Evolutionary conservation across 2,113 vertebrate species (phyloP), one percentile per base, ranked within the genome.

Genomic region (Prinia subflava): DNA sequence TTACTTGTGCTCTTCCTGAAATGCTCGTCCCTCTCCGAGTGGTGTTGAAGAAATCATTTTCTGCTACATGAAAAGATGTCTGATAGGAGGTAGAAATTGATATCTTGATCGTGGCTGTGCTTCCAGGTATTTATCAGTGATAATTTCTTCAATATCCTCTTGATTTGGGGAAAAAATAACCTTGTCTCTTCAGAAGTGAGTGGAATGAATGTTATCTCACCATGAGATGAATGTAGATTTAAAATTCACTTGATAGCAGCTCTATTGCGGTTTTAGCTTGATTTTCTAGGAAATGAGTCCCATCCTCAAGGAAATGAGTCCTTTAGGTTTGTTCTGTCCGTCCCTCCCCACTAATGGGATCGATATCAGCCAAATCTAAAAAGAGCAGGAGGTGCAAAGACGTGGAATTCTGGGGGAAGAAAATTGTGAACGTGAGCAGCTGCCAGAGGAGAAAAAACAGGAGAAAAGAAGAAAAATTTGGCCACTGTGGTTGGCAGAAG

Each of bases 81-180:
- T 85, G 90, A 77, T 95, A 83, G 75, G 55, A 83, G 78, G 55
- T 73, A 62, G 7, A 80, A 93, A 83, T 31, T 83, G 90, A 8
- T 93, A 81, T 89, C 78, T 80, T 30, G 79, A 86, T 93, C 12
- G 9, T 83, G 46, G 46, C 86, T 67, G 37, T 90, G 67, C 90
- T 92, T 90, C 74, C 60, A 47, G 79, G 60, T 86, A 28, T 89
- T 89, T 77, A 91, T 91, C 86, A 84, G 9, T 68, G 76, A 83
- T 96, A 56, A 91, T 81, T 88, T 80, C 88, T 94, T 92, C 94
- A 95, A 96, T 95, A 96, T 91, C 90, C 93, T 92, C 86, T 94
- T 94, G 92, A 96, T 95, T 86, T 94, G 85, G 31, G 46, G 21
- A 39, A 78, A 60, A 87, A 95, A 94, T 65, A 94, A 70, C 86